phyloP scores from a whole-genome alignment of 2,797 vertebrate genomes.

The Myotis vivesi region DNA sequence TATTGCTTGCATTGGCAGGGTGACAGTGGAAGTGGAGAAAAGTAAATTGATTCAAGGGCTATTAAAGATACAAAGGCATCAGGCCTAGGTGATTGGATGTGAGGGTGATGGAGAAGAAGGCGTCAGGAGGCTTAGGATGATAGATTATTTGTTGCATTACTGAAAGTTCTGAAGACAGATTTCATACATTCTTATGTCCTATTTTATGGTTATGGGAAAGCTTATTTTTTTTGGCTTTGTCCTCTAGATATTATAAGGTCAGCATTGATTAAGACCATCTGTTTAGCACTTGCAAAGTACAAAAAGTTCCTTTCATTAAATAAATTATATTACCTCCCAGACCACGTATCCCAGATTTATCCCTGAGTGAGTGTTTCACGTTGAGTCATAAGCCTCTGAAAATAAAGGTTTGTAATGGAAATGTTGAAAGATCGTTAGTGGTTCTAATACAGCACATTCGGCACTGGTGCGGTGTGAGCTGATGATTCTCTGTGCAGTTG shows the following conservation, averaged over 20 bases:
- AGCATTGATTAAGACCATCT: constrained; percentile 44
- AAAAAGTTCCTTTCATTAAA: constrained; percentile 2
- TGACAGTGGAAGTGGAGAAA: background rate
- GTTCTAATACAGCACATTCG: background rate
- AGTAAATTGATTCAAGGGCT: background rate
- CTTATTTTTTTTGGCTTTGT: background rate
- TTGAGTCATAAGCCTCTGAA: constrained; percentile 46
- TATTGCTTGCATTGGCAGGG: background rate
- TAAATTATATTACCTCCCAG: background rate
- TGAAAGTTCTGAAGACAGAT: constrained; percentile 2
- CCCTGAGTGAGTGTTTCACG: constrained; percentile 1
- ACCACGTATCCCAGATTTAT: background rate
- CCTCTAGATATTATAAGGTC: constrained; percentile 34
- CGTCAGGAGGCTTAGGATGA: background rate
- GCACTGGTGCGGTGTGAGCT: background rate
- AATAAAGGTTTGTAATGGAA: constrained; percentile 49
- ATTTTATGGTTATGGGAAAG: background rate
- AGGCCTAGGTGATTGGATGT: background rate
- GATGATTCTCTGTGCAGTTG: background rate
- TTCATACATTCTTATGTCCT: background rate
- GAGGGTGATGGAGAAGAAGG: background rate
- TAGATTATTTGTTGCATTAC: background rate
- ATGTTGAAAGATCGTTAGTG: constrained; percentile 3
- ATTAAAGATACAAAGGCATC: background rate
- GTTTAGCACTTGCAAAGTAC: constrained; percentile 28